Evolutionary conservation across 2,888 invertebrate genomes (phyloP).

Genomic region (Drosophila prolongata): DNA sequence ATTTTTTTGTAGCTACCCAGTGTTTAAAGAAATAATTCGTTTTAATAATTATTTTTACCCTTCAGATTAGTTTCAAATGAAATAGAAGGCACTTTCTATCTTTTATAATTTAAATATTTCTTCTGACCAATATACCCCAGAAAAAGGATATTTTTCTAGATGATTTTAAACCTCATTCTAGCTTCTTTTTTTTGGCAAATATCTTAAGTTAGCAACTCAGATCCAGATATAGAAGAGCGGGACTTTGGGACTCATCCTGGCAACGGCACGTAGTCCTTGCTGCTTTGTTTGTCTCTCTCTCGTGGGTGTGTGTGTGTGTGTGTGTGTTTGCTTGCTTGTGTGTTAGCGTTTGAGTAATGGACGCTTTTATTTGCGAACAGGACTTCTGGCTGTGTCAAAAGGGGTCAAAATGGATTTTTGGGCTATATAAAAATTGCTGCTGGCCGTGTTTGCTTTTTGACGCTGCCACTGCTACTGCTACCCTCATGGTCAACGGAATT

Average conservation of each 20-base stretch:
- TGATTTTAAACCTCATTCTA: too few relatives aligned
- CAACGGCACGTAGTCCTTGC: slow-evolving; percentile 39
- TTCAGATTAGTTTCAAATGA: too few relatives aligned
- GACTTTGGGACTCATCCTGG: slow-evolving; percentile 25
- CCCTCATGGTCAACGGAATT: slow-evolving; percentile 54
- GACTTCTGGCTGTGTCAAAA: slow-evolving; percentile 70
- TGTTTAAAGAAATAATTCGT: too few relatives aligned
- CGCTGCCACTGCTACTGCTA: slow-evolving; percentile 1
- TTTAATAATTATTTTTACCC: too few relatives aligned
- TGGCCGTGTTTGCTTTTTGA: slow-evolving; percentile 56
- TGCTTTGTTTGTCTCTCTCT: slow-evolving; percentile 63
- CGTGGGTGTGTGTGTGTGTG: slow-evolving; percentile 1
- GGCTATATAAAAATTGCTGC: slow-evolving; percentile 58
- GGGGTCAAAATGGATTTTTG: slow-evolving; percentile 76
- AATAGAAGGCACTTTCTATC: too few relatives aligned
- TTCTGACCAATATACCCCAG: too few relatives aligned
- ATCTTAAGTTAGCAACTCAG: slow-evolving; percentile 13
- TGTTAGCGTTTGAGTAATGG: slow-evolving; percentile 74
- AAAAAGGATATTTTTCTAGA: too few relatives aligned
- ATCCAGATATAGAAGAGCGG: not conserved
- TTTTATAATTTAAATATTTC: too few relatives aligned
- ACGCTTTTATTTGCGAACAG: slow-evolving; percentile 77
- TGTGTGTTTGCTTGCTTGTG: slow-evolving; percentile 17
- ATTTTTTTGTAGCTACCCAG: too few relatives aligned
- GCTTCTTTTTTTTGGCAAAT: slow-evolving; percentile 1